Evolutionary conservation across 1,140 invertebrate species (phyloP), one percentile per base, ranked within the genome.

Genomic region (Trigoniulus corallinus): DNA sequence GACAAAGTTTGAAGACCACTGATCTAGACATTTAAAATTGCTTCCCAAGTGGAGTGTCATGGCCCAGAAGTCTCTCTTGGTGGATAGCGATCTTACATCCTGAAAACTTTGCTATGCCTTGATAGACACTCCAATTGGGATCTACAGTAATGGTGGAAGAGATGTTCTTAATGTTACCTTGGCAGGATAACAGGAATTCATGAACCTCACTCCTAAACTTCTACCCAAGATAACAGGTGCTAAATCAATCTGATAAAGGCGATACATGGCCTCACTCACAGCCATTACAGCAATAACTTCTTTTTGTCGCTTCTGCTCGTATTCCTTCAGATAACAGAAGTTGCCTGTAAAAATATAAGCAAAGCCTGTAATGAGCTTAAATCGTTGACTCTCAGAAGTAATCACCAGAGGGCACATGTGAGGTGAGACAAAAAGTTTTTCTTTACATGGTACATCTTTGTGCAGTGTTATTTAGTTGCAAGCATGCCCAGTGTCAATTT

Each of bases 241-340:
- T 20, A 80, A 76, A 26, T 81, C 74, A 10, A 77, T 80, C 54
- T 74, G 73, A 62, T 96, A 98, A 0, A 98, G 70, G 39, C 82
- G 70, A 57, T 96, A 83, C 22, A 98, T 68, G 4, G 78, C 79
- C 67, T 98, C 91, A 3, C 95, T 81, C 1, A 81, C 79, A 0
- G 84, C 60, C 77, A 95, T 84, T 0, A 85, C 83, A 2, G 89
- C 84, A 20, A 96, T 69, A 66, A 94, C 93, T 59, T 88, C 78
- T 26, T 79, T 68, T 63, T 96, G 88, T 34, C 89, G 68, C 48
- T 72, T 58, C 0, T 78, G 84, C 69, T 98, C 91, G 63, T 97
- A 98, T 55, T 81, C 74, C 29, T 76, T 61, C 18, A 96, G 69
- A 67, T 81, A 79, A n/a, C 68, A 69, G 53, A 70, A 62, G 61